Conservation (phyloP, 2,113 vertebrate species). For the Ranitomeya imitator region DNA sequence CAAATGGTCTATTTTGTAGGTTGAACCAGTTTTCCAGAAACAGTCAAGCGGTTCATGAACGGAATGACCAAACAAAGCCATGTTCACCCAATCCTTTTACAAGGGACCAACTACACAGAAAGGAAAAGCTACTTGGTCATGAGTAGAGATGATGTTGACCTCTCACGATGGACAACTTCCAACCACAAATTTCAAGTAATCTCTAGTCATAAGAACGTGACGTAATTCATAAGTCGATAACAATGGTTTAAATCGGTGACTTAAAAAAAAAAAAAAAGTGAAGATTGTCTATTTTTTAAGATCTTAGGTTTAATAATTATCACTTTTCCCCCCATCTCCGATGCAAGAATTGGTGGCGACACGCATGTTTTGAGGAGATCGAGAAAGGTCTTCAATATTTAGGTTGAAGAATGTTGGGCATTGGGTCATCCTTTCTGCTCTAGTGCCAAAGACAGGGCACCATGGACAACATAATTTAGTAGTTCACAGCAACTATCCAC, state of each 20-base stretch:
- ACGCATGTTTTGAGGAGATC: too few relatives aligned
- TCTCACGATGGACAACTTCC: too few relatives aligned
- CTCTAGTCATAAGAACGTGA: background rate
- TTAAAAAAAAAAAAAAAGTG: too few relatives aligned
- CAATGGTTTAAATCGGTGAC: too few relatives aligned
- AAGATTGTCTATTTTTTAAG: too few relatives aligned
- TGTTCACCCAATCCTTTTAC: background rate
- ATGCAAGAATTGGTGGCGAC: too few relatives aligned
- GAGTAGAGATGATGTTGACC: background rate
- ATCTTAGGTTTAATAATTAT: too few relatives aligned
- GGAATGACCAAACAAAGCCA: background rate
- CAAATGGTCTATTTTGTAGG: background rate
- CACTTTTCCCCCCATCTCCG: too few relatives aligned
- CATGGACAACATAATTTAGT: background rate
- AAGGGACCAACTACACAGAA: background rate
- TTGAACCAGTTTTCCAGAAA: background rate
- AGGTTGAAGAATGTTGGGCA: background rate
- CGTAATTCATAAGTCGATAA: too few relatives aligned
- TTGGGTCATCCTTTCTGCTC: background rate
- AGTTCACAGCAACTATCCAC: background rate
- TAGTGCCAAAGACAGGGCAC: background rate
- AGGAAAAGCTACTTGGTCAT: background rate
- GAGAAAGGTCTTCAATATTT: background rate
- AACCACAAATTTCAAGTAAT: background rate
- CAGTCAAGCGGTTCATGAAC: background rate